Base-by-base conservation (phyloP, 2,888 invertebrate species). In the Ophraella communa region DNA sequence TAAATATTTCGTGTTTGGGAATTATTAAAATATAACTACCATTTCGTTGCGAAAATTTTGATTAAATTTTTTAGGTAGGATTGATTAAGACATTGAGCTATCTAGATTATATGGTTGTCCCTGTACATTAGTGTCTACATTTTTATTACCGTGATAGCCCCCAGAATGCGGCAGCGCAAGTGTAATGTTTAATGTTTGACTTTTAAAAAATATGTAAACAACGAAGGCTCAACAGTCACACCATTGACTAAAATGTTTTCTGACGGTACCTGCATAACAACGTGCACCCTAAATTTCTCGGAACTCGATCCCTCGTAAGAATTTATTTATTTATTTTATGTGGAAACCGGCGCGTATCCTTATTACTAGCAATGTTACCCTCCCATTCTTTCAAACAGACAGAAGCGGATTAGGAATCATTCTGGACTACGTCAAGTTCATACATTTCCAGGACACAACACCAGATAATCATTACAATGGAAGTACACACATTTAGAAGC, bases 251-350 rank as follows among this genome's bases (percentile, higher is more conserved):
- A 59, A 67, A 65, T 20, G 54, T 60, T 62, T 61, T 42, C 65
- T 69, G 67, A 52, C 57, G 69, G 69, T 69, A 69, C 69, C 69
- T 69, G 69, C 67, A 69, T 67, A 56, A 64, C 62, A 62, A 61
- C 52, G 61, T 56, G 60, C 66, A 62, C 67, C 64, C 69, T 52
- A 64, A 45, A 61, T 62, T 69, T 69, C 69, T 65, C 56, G 62
- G 69, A 69, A 69, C 62, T 60, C 54, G 65, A 62, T 60, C 67
- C 67, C 67, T 69, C 64, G 54, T 66, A 63, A 63, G 60, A 69
- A 69, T 65, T 57, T 69, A 66, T 66, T 69, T 69, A 69, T 69
- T 69, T 69, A 69, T 65, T 67, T 67, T 64, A 64, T 60, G 62
- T 64, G 60, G 42, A 44, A 30, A 52, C 60, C 39, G 39, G 51